A percentile compares a stretch with the other conserved stretches of the same genome.
Conservation (phyloP, 2,797 vertebrate species). For the Diceros bicornis region DNA sequence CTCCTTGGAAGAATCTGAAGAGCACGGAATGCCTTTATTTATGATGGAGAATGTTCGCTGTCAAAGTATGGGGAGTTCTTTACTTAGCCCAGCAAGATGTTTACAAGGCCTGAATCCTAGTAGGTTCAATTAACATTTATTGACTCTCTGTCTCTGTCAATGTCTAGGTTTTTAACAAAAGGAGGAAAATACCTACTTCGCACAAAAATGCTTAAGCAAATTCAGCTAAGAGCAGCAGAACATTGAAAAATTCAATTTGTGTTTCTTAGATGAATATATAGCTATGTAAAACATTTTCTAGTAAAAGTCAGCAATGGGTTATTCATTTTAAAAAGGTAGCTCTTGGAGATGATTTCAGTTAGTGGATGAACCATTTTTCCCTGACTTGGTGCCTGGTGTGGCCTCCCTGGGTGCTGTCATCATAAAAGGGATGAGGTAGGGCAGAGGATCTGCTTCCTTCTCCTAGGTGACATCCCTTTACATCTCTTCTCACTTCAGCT, state of each 20-base stretch:
- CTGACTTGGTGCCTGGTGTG: too few species aligned
- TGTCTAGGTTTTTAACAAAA: neutral
- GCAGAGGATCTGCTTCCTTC: neutral
- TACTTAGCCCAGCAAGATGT: neutral
- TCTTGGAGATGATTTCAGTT: neutral
- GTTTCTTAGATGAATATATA: constrained; percentile 16
- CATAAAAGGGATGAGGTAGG: too few species aligned
- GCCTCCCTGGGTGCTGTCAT: neutral
- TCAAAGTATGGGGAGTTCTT: neutral
- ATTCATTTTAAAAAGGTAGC: neutral
- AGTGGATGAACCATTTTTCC: neutral
- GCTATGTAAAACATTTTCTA: neutral
- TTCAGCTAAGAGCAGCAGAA: constrained; percentile 1
- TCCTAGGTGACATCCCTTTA: neutral
- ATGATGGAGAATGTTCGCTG: neutral
- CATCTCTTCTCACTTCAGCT: neutral
- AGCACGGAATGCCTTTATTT: neutral
- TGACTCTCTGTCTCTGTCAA: neutral
- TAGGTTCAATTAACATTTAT: neutral
- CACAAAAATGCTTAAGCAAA: neutral
- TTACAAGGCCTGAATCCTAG: neutral
- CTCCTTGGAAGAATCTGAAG: neutral
- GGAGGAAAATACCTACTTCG: neutral
- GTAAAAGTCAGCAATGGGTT: neutral
- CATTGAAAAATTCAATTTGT: neutral